Percentiles rank a stretch among this genome's conserved stretches.
phyloP scores from a whole-genome alignment of 2,888 invertebrate species.

The Hylaea fasciaria region DNA sequence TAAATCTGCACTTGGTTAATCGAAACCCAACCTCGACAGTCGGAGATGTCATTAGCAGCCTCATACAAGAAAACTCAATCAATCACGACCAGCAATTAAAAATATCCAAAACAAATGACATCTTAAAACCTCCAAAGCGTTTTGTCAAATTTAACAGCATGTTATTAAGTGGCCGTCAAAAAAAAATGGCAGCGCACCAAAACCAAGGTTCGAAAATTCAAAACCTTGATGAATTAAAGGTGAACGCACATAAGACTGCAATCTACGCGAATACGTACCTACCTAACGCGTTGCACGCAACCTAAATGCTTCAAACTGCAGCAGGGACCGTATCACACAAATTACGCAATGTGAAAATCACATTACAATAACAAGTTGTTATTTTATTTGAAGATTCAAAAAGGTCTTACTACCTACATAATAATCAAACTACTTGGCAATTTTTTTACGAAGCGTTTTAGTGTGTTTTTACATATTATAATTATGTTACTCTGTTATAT shows the following conservation, averaged over 20 bases:
- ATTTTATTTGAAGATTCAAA: too few species aligned
- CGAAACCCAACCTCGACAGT: slow-evolving; percentile 6
- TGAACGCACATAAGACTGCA: neutral
- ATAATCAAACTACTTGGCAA: too few species aligned
- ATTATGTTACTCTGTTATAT: too few species aligned
- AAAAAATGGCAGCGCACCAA: slow-evolving; percentile 53
- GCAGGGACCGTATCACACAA: too few species aligned
- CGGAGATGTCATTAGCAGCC: slow-evolving; percentile 23
- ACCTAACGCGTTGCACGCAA: too few species aligned
- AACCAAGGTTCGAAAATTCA: slow-evolving; percentile 18
- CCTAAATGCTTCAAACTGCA: too few species aligned
- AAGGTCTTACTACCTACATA: too few species aligned
- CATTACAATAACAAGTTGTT: too few species aligned
- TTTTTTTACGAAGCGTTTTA: too few species aligned
- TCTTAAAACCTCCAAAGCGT: slow-evolving; percentile 63
- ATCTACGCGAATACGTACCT: too few species aligned
- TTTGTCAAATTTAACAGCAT: slow-evolving; percentile 64
- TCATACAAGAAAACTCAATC: slow-evolving; percentile 31
- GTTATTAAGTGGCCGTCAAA: slow-evolving; percentile 56
- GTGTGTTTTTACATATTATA: too few species aligned
- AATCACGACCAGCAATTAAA: slow-evolving; percentile 41
- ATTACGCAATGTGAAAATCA: too few species aligned
- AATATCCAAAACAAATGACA: slow-evolving; percentile 53
- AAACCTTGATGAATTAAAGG: slow-evolving; percentile 55
- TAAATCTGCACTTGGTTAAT: neutral